Evolutionary conservation across 1,140 invertebrate genomes (phyloP).

Genomic region (Campoletis sonorensis): DNA sequence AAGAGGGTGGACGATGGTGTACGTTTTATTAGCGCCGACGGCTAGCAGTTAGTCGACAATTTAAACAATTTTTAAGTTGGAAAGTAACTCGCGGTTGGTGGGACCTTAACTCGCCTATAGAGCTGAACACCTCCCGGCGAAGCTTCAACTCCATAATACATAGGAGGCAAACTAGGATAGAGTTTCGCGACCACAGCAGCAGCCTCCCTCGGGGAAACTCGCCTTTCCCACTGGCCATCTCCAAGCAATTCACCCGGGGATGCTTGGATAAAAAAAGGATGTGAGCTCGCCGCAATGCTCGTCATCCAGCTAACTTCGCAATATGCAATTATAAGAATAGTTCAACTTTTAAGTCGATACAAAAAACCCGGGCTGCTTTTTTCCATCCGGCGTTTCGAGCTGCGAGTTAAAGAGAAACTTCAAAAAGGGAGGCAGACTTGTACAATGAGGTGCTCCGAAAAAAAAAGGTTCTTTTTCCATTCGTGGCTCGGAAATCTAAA

Average conservation of each 20-base stretch:
- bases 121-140: constrained; percentile 34
- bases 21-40: constrained; percentile 74
- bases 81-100: constrained; percentile 54
- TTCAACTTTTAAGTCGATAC: constrained; percentile 74
- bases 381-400: neutral
- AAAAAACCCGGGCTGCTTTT: constrained; percentile 50
- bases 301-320: constrained; percentile 65
- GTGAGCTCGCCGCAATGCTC: constrained; percentile 22
- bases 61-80: constrained; percentile 76
- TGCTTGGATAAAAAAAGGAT: constrained; percentile 39
- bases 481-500: too few relatives aligned
- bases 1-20: constrained; percentile 42
- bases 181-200: constrained; percentile 37
- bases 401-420: neutral
- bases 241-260: constrained; percentile 1
- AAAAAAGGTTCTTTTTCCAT: too few relatives aligned
- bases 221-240: neutral
- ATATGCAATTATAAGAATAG: constrained; percentile 73
- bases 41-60: constrained; percentile 75
- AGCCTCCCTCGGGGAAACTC: neutral
- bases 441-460: too few relatives aligned
- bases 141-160: constrained; percentile 38
- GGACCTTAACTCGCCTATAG: constrained; percentile 35
- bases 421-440: neutral
- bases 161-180: constrained; percentile 36